Conservation (phyloP, 2,888 invertebrate genomes). For the Cerastis leucographa region DNA sequence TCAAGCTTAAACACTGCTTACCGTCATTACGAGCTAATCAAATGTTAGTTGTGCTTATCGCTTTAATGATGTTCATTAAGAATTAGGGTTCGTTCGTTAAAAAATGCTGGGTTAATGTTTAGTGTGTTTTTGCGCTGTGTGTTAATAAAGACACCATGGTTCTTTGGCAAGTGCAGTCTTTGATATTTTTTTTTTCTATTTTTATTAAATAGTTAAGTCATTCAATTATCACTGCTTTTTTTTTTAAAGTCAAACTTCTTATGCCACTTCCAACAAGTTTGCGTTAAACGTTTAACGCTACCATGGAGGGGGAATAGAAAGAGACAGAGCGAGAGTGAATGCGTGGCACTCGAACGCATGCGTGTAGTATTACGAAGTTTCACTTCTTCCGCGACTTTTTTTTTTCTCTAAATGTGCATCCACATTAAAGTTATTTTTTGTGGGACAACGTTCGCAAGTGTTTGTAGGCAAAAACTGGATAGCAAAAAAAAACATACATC, state of each 20-base stretch:
- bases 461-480: not conserved
- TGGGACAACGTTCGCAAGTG: not conserved
- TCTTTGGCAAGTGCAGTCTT: not conserved
- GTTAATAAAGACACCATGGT: not conserved
- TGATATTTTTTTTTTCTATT: not conserved
- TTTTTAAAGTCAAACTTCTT: no score
- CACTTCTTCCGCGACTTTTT: no score
- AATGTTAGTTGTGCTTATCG: constrained; percentile 66
- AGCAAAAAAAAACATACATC: not conserved
- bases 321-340: no score
- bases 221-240: not conserved
- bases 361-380: no score
- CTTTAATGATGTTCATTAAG: constrained; percentile 56
- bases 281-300: no score
- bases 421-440: not conserved
- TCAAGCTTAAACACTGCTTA: constrained; percentile 72
- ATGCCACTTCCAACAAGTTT: no score
- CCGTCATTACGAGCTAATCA: constrained; percentile 69
- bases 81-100: constrained; percentile 52
- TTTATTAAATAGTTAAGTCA: not conserved
- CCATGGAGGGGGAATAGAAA: no score
- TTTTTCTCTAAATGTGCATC: not conserved
- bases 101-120: constrained; percentile 10
- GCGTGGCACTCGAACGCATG: no score
- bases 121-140: not conserved